phyloP scores from a whole-genome alignment of 2,797 vertebrate species.

The Lagocephalus sceleratus region DNA sequence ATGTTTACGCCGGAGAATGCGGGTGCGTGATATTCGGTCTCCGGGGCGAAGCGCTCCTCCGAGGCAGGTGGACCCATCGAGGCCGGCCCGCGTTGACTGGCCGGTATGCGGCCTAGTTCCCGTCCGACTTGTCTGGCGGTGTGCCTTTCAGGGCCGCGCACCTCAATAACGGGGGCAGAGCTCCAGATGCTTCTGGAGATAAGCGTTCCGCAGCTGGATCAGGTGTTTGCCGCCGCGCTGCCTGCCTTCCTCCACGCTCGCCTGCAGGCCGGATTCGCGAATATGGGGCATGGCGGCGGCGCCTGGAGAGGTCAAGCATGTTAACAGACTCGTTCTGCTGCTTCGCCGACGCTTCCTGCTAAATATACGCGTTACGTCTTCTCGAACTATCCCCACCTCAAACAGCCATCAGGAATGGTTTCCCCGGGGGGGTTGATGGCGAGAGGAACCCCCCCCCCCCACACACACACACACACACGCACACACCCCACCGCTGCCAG shows the following conservation, averaged over 20 bases:
- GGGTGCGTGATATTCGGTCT: conserved; percentile 32
- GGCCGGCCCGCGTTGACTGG: conserved; percentile 54
- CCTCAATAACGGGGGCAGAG: no score
- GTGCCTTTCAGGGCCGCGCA: conserved; percentile 34
- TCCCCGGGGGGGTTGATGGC: conserved; percentile 27
- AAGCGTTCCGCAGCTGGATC: not conserved
- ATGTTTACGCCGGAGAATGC: conserved; percentile 38
- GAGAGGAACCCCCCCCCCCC: conserved; percentile 28
- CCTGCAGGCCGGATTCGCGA: conserved; percentile 17
- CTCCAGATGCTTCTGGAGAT: conserved; percentile 26
- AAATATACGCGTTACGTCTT: conserved; percentile 40
- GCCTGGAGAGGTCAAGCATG: conserved; percentile 57
- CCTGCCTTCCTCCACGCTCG: no score
- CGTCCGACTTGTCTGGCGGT: conserved; percentile 65
- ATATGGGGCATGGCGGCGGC: conserved; percentile 43
- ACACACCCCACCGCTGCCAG: no score
- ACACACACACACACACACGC: no score
- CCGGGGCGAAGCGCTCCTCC: conserved; percentile 34
- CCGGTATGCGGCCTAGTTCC: conserved; percentile 66
- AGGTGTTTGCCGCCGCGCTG: conserved; percentile 10
- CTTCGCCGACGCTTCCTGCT: conserved; percentile 53
- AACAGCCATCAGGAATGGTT: conserved; percentile 32
- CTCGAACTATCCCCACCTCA: conserved; percentile 26
- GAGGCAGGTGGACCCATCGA: conserved; percentile 59
- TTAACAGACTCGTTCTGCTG: conserved; percentile 70